These are phyloP conservation scores for Nomia melanderi DNA, from an alignment of 1,140 invertebrate species.

Conservation along the genomic window DNA sequence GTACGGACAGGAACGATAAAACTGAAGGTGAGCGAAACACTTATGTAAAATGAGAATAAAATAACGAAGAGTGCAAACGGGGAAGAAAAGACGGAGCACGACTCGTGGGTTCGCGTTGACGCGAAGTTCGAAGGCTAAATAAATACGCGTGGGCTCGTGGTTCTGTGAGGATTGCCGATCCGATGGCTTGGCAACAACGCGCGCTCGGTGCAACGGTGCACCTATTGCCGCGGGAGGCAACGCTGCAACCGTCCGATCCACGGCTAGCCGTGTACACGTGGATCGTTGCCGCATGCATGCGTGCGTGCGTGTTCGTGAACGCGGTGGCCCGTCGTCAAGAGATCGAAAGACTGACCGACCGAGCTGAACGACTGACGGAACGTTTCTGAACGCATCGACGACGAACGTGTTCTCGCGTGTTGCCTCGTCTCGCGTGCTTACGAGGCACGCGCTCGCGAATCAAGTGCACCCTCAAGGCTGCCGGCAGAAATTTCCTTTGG, in stretches of 20 bases:
- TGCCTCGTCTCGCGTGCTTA: conserved; percentile 13
- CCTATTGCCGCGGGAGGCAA: conserved; percentile 36
- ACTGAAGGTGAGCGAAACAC: too few relatives aligned
- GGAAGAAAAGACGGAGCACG: background rate
- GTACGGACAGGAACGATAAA: too few relatives aligned
- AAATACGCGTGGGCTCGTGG: background rate
- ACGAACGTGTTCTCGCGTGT: conserved; percentile 38
- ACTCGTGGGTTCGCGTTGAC: background rate
- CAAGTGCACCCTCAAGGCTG: conserved; percentile 60
- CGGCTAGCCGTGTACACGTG: conserved; percentile 43
- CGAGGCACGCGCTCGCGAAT: conserved; percentile 47
- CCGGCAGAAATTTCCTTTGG: conserved; percentile 47
- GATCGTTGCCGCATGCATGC: conserved; percentile 32
- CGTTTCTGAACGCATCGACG: conserved; percentile 32
- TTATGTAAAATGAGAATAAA: background rate
- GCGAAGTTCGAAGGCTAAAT: conserved; percentile 34
- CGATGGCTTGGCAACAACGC: conserved; percentile 54
- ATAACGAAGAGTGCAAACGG: background rate
- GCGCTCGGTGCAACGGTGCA: conserved; percentile 17
- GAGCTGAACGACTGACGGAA: background rate
- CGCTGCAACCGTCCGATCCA: conserved; percentile 47
- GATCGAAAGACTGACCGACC: background rate
- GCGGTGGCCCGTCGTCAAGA: conserved; percentile 17
- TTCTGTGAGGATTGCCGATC: conserved; percentile 46
- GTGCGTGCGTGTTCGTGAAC: conserved; percentile 19